phyloP scores from a whole-genome alignment of 2,888 invertebrate species.

The Gari tellinella region DNA sequence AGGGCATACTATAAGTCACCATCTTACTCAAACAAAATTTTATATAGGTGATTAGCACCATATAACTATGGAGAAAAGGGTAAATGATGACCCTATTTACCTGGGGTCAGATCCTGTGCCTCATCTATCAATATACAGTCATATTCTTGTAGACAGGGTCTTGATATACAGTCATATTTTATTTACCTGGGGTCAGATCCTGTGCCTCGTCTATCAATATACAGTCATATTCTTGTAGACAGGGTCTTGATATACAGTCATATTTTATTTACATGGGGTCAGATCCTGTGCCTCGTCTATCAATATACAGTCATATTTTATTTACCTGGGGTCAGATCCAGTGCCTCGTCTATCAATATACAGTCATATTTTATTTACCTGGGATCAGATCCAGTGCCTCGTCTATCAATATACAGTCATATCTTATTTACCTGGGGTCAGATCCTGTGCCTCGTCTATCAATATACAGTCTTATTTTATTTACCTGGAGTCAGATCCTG shows the following conservation, averaged over 20 bases:
- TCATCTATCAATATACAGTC: conserved; percentile 84
- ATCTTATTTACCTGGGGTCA: conserved; percentile 83
- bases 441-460: conserved; percentile 85
- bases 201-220: conserved; percentile 85
- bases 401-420: conserved; percentile 84
- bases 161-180: conserved; percentile 83
- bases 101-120: conserved; percentile 84
- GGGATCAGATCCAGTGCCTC: conserved; percentile 85
- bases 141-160: conserved; percentile 83
- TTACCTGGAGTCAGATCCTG: conserved; percentile 84
- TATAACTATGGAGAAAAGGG: too few relatives aligned
- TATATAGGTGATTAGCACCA: too few relatives aligned
- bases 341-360: conserved; percentile 85
- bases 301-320: conserved; percentile 83
- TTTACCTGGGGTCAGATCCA: conserved; percentile 84
- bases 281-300: conserved; percentile 85
- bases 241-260: conserved; percentile 84
- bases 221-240: conserved; percentile 84
- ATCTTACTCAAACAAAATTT: too few relatives aligned
- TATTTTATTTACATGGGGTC: conserved; percentile 84
- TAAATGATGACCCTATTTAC: too few relatives aligned
- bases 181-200: conserved; percentile 84
- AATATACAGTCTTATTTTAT: conserved; percentile 83
- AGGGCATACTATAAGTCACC: too few relatives aligned
- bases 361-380: conserved; percentile 83